Conservation (phyloP, 2,888 invertebrate genomes). For the Ceriagrion tenellum region DNA sequence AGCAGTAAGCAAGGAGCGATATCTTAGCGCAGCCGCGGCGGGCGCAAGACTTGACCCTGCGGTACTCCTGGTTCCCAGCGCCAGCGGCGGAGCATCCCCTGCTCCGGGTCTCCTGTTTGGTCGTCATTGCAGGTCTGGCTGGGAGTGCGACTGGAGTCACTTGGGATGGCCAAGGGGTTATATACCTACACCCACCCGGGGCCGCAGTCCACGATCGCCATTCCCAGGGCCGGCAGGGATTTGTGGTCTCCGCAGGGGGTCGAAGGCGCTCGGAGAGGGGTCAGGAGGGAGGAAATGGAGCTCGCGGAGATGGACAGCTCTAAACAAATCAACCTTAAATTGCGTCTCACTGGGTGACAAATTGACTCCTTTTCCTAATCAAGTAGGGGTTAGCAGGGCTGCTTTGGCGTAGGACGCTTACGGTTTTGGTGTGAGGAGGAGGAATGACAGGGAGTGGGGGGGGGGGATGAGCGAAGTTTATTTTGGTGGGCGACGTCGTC, state of each 20-base stretch:
- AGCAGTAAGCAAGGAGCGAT: neutral
- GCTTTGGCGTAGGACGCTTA: neutral
- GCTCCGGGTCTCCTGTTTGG: neutral
- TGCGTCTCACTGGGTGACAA: constrained; percentile 55
- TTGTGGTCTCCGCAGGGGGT: constrained; percentile 50
- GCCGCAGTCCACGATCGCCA: neutral
- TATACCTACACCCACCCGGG: neutral
- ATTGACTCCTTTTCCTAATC: constrained; percentile 66
- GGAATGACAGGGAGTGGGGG: no score
- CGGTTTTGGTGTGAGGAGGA: neutral
- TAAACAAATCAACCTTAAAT: constrained; percentile 40
- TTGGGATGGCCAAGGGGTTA: neutral
- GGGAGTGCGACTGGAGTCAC: constrained; percentile 25
- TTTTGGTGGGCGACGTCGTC: neutral
- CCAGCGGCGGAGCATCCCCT: neutral
- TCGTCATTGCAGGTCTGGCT: neutral
- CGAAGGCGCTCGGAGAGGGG: neutral
- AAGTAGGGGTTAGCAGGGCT: neutral
- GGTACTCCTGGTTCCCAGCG: neutral
- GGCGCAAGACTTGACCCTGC: neutral
- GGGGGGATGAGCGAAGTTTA: neutral
- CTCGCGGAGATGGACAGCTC: constrained; percentile 27
- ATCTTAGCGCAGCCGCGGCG: neutral
- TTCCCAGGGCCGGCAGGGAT: constrained; percentile 23
- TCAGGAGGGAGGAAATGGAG: neutral